Evolutionary conservation across 2,888 invertebrate genomes (phyloP).

Genomic region (Acronicta aceris): DNA sequence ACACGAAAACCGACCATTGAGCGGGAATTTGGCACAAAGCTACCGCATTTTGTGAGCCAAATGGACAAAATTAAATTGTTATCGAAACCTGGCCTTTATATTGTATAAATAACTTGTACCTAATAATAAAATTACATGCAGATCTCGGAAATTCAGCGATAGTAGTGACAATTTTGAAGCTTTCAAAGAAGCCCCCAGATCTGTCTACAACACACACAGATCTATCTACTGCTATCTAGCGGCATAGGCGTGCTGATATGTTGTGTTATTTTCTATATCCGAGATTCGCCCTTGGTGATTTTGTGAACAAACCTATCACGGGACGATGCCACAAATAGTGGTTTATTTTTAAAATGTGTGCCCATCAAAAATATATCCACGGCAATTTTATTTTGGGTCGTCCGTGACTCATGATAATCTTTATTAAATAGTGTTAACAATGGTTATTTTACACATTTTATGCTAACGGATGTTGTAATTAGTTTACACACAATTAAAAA

Average conservation of each 20-base stretch:
- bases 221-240: no score
- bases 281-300: no score
- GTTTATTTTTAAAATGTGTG: background rate
- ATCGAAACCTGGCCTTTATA: slow-evolving; percentile 39
- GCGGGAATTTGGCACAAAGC: slow-evolving; percentile 45
- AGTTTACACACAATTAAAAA: no score
- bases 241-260: no score
- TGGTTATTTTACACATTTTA: no score
- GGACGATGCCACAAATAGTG: background rate
- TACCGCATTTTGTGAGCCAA: slow-evolving; percentile 29
- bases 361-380: background rate
- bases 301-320: no score
- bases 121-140: slow-evolving; percentile 28
- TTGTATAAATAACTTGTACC: slow-evolving; percentile 40
- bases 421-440: no score
- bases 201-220: no score
- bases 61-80: slow-evolving; percentile 43
- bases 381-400: slow-evolving; percentile 17
- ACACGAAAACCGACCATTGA: slow-evolving; percentile 22
- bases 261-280: no score
- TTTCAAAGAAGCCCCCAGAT: no score
- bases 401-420: slow-evolving; percentile 7
- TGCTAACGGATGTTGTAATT: no score
- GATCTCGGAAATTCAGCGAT: slow-evolving; percentile 21
- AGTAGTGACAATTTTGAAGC: slow-evolving; percentile 18